phyloP scores from a whole-genome alignment of 2,113 vertebrate species.

The Urocitellus parryii region DNA sequence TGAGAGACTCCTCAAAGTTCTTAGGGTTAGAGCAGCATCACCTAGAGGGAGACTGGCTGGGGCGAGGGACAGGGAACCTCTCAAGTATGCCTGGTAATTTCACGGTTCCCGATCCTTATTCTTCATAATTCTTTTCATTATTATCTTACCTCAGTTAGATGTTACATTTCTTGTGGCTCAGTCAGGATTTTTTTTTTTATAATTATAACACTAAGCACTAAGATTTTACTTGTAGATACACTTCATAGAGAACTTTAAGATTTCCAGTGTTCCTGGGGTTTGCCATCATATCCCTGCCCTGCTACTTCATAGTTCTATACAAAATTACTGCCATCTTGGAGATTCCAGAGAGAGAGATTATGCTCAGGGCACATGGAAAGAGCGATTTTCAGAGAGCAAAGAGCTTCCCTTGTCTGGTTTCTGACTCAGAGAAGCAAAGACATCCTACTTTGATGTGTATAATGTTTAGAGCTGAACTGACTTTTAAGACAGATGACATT shows the following conservation, averaged over 20 bases:
- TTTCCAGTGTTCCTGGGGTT: neutral
- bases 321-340: neutral
- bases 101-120: neutral
- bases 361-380: neutral
- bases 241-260: conserved; percentile 7
- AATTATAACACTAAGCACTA: neutral
- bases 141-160: conserved; percentile 5
- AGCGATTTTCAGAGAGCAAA: neutral
- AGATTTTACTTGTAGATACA: conserved; percentile 45
- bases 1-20: conserved; percentile 29
- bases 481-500: conserved; percentile 75
- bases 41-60: neutral
- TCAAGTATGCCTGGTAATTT: neutral
- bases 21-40: neutral
- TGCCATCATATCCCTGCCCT: neutral
- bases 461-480: conserved; percentile 65
- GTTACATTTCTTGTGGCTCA: conserved; percentile 15
- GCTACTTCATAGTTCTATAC: neutral
- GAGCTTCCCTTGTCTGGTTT: conserved; percentile 16
- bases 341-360: neutral
- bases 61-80: neutral
- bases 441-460: conserved; percentile 31
- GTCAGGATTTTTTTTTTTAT: neutral
- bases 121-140: conserved; percentile 15
- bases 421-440: conserved; percentile 41